Evolutionary conservation across 2,113 vertebrate genomes (phyloP), one percentile per base, ranked within the genome.

Genomic region (Galeopterus variegatus): DNA sequence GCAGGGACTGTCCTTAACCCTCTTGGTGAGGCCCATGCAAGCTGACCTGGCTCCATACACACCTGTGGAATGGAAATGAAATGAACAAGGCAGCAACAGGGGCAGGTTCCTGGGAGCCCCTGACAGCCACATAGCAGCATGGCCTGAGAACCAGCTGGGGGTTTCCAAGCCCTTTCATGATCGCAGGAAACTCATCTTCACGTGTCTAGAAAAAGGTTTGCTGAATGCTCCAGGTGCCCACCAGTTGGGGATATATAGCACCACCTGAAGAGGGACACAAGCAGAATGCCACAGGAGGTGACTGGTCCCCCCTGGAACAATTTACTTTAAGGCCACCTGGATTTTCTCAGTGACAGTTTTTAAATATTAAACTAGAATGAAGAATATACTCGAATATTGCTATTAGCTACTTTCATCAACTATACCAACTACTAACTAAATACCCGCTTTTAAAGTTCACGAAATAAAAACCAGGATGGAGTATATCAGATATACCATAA

Each of bases 1-100:
- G 12, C 54, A 1, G 28, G 45, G 45, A 18, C 9, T 8, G 9
- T 1, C 6, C 45, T 0, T 9, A 19, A 14, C 23, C 31, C 4
- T 26, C 72, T 28, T 19, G 8, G 18, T 3, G 4, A 3, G 67
- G n/a, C 4, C 3, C n/a, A 70, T 17, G 24, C 72, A 14, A 26
- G n/a, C 23, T 24, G 2, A 12, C 41, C 65, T 7, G 23, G 36
- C 33, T 28, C 75, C 9, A 9, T 6, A 12, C 45, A 28, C 15
- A 1, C 48, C 48, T 41, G 48, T 50, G 31, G 48, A 8, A 2
- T 8, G 5, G 41, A 41, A n/a, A 58, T 33, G 31, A n/a, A 50
- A 24, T 2, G 56, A 77, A 17, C 31, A 65, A 28, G 60, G 15
- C 13, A 21, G 17, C 48, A 17, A 54, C 5, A 3, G 33, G 31